Percentiles rank a stretch among this genome's conserved stretches.
phyloP scores from a whole-genome alignment of 2,113 vertebrate genomes.

The Tachysurus fulvidraco region DNA sequence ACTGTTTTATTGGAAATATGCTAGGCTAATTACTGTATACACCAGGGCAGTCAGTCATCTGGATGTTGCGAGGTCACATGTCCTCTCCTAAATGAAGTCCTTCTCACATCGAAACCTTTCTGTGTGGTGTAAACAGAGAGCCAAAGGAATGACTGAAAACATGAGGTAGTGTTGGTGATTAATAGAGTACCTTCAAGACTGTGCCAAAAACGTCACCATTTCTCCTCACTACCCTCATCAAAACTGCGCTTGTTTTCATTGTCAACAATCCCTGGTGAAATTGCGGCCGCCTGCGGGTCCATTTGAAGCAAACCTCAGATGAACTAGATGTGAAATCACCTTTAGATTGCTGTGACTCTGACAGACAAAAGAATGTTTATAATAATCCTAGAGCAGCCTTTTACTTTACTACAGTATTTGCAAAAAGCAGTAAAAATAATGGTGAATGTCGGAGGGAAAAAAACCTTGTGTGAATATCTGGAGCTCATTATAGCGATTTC shows the following conservation, averaged over 20 bases:
- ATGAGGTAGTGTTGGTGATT: constrained; percentile 2
- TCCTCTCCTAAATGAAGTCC: not conserved
- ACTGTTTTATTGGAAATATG: not conserved
- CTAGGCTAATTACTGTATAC: not conserved
- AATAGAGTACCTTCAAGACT: not conserved
- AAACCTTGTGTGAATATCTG: not conserved
- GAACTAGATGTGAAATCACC: not conserved
- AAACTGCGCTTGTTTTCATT: constrained; percentile 1
- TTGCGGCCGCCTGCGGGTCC: not conserved
- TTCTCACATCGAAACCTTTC: not conserved
- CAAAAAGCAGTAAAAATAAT: not conserved
- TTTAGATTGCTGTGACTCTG: not conserved
- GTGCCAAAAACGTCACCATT: not conserved
- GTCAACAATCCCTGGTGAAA: not conserved
- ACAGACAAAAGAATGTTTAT: not conserved
- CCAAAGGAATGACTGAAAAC: not conserved
- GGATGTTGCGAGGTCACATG: not conserved
- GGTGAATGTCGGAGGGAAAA: not conserved
- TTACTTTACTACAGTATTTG: not conserved
- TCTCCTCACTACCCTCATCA: not conserved
- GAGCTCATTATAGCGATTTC: not conserved
- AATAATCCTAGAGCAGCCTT: not conserved
- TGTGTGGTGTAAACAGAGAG: not conserved
- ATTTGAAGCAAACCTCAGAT: not conserved
- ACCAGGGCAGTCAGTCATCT: not conserved